These are phyloP conservation scores for Sardina pilchardus DNA, from an alignment of 2,113 vertebrate genomes.

Conservation along the genomic window DNA sequence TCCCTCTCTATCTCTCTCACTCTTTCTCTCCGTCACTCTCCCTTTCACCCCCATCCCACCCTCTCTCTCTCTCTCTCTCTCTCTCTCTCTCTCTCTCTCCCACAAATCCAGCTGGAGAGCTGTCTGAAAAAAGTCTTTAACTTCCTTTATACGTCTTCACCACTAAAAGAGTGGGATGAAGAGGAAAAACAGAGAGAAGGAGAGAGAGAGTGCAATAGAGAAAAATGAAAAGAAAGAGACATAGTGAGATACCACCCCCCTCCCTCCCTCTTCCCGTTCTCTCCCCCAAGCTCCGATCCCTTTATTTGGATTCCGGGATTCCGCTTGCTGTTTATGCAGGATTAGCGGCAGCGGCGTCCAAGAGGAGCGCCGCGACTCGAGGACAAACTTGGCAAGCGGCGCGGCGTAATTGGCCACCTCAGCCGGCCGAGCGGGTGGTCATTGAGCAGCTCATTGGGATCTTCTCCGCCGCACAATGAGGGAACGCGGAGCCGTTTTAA, in stretches of 20 bases:
- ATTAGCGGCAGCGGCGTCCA: slow-evolving; percentile 19
- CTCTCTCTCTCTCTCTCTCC: no score
- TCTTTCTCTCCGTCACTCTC: neutral
- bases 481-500: neutral
- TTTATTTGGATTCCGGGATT: slow-evolving; percentile 9
- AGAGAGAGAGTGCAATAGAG: neutral
- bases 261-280: neutral
- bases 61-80: no score
- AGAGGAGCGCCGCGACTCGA: neutral
- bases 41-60: no score
- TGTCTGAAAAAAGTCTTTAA: no score
- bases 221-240: neutral
- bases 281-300: neutral
- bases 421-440: neutral
- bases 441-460: neutral
- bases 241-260: neutral
- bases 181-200: neutral
- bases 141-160: no score
- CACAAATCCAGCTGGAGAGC: no score
- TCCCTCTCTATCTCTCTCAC: neutral
- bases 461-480: neutral
- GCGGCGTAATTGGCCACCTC: neutral
- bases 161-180: no score
- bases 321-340: slow-evolving; percentile 24
- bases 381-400: neutral